Percentiles rank a stretch among this genome's conserved stretches.
These are phyloP conservation scores for Oryzias melastigma DNA, from an alignment of 2,113 vertebrate species.

Conservation along the genomic window DNA sequence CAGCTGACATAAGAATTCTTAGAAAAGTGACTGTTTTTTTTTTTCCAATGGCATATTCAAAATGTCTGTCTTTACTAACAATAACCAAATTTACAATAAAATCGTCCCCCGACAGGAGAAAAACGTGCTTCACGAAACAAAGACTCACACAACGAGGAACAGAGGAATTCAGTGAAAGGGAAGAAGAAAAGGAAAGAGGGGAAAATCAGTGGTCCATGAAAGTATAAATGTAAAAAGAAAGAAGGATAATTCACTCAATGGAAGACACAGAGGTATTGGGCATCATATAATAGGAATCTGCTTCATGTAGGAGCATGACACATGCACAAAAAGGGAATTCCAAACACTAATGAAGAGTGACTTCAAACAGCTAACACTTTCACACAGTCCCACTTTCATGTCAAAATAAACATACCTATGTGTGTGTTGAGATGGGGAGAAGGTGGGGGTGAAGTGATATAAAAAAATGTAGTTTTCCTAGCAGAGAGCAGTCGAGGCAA, in stretches of 20 bases:
- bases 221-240: conserved; percentile 44
- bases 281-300: conserved; percentile 21
- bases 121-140: conserved; percentile 33
- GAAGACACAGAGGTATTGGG: conserved; percentile 49
- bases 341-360: conserved; percentile 64
- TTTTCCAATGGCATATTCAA: too few relatives aligned
- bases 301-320: conserved; percentile 10
- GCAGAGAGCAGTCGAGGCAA: conserved; percentile 50
- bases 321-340: conserved; percentile 45
- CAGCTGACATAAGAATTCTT: too few relatives aligned
- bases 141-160: conserved; percentile 27
- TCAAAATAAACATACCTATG: conserved; percentile 68
- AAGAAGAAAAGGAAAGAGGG: conserved; percentile 4
- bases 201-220: conserved; percentile 29
- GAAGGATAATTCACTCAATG: conserved; percentile 38
- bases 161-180: conserved; percentile 9
- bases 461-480: conserved; percentile 63
- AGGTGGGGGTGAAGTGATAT: not conserved
- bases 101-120: not conserved
- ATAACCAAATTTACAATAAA: too few relatives aligned
- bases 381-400: conserved; percentile 65
- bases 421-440: conserved; percentile 25
- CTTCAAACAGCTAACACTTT: conserved; percentile 57
- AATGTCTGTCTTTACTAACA: too few relatives aligned
- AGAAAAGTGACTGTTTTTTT: too few relatives aligned